phyloP scores from a whole-genome alignment of 2,888 invertebrate species.

The Agapetus fuscipes region DNA sequence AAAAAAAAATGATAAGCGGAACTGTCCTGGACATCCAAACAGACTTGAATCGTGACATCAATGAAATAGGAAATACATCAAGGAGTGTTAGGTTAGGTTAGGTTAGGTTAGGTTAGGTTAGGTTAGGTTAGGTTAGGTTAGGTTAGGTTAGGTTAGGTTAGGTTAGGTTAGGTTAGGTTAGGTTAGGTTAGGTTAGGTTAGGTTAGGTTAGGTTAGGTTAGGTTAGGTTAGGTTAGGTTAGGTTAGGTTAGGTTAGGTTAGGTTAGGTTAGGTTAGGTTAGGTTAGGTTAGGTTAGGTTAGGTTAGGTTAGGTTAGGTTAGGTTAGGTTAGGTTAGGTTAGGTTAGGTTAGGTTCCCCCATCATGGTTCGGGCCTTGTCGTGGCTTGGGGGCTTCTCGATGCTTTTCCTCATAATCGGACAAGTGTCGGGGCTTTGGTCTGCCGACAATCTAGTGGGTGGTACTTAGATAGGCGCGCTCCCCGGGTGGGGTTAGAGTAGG shows the following conservation, averaged over 20 bases:
- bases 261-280: constrained; percentile 5
- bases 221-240: not conserved
- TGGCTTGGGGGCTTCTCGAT: too few relatives aligned
- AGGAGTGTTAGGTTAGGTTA: not conserved
- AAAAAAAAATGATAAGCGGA: too few relatives aligned
- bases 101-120: not conserved
- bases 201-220: not conserved
- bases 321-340: constrained; percentile 18
- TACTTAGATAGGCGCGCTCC: too few relatives aligned
- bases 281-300: constrained; percentile 20
- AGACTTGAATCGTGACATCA: too few relatives aligned
- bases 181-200: not conserved
- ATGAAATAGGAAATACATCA: too few relatives aligned
- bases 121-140: not conserved
- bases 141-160: not conserved
- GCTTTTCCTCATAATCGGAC: too few relatives aligned
- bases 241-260: not conserved
- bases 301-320: constrained; percentile 21
- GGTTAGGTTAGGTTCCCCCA: too few relatives aligned
- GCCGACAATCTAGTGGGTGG: too few relatives aligned
- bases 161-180: not conserved
- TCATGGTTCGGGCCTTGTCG: too few relatives aligned
- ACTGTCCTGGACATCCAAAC: too few relatives aligned
- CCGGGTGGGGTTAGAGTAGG: too few relatives aligned
- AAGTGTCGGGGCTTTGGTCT: too few relatives aligned